Percentiles rank a stretch among this genome's conserved stretches.
Evolutionary conservation across 2,888 invertebrate genomes (phyloP).

Genomic region (Nudaria mundana): DNA sequence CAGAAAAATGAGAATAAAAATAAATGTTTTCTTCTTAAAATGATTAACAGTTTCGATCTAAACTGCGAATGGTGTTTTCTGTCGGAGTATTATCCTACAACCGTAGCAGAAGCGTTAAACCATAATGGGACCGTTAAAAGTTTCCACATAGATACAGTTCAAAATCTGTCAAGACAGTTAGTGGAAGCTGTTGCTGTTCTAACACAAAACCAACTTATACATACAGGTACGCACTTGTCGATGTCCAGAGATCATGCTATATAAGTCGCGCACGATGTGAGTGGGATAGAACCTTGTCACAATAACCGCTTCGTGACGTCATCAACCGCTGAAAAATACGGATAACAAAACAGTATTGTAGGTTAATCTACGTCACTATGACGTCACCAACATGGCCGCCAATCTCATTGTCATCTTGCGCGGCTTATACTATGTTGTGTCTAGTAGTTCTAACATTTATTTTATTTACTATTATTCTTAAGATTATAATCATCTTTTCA

Average conservation of each 20-base stretch:
- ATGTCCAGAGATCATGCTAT: no score
- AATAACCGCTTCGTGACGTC: no score
- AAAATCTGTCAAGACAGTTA: conserved; percentile 48
- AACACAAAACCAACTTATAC: conserved; percentile 46
- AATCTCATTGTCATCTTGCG: no score
- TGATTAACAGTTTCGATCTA: conserved; percentile 36
- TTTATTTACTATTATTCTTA: neutral
- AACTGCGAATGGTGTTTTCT: conserved; percentile 41
- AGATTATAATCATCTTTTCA: conserved; percentile 20
- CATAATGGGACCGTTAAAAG: conserved; percentile 12
- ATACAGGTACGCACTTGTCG: conserved; percentile 56
- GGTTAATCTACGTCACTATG: no score
- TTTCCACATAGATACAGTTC: conserved; percentile 47
- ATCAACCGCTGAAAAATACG: no score
- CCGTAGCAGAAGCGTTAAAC: conserved; percentile 37
- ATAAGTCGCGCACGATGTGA: no score
- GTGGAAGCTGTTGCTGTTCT: conserved; percentile 48
- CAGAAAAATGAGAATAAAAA: conserved; percentile 37
- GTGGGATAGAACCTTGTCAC: no score
- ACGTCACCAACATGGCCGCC: no score
- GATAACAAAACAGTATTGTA: no score
- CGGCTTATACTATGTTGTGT: no score
- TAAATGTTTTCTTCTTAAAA: conserved; percentile 32
- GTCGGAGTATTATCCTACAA: conserved; percentile 54
- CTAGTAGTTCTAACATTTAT: no score